phyloP scores from a whole-genome alignment of 2,113 vertebrate species.

The Euleptes europaea region DNA sequence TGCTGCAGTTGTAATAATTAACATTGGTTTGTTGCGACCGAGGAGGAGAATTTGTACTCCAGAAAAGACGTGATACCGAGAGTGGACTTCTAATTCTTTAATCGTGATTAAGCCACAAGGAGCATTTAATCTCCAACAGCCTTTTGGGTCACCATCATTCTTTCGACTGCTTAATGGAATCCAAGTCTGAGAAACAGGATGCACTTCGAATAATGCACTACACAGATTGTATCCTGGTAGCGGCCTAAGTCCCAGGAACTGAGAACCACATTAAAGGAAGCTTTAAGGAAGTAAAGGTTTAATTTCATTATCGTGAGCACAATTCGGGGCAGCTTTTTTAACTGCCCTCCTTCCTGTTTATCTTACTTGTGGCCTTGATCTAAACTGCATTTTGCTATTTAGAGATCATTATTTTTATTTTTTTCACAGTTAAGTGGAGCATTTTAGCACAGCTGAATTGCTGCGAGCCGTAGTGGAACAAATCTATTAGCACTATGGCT shows the following conservation, averaged over 20 bases:
- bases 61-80: neutral
- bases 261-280: constrained; percentile 48
- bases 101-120: neutral
- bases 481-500: constrained; percentile 82
- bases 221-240: constrained; percentile 34
- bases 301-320: constrained; percentile 65
- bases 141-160: neutral
- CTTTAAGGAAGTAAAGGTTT: constrained; percentile 68
- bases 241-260: constrained; percentile 43
- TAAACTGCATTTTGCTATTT: constrained; percentile 69
- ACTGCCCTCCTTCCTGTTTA: constrained; percentile 72
- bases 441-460: constrained; percentile 82
- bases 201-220: constrained; percentile 38
- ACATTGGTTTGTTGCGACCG: neutral
- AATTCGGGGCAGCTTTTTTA: constrained; percentile 61
- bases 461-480: constrained; percentile 79
- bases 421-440: constrained; percentile 83
- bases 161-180: constrained; percentile 14
- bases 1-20: neutral
- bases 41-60: neutral
- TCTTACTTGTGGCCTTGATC: constrained; percentile 70
- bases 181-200: constrained; percentile 14
- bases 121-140: neutral
- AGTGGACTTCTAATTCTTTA: neutral
- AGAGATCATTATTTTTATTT: constrained; percentile 80